Evolutionary conservation across 2,113 vertebrate species (phyloP).

Genomic region (Rissa tridactyla): DNA sequence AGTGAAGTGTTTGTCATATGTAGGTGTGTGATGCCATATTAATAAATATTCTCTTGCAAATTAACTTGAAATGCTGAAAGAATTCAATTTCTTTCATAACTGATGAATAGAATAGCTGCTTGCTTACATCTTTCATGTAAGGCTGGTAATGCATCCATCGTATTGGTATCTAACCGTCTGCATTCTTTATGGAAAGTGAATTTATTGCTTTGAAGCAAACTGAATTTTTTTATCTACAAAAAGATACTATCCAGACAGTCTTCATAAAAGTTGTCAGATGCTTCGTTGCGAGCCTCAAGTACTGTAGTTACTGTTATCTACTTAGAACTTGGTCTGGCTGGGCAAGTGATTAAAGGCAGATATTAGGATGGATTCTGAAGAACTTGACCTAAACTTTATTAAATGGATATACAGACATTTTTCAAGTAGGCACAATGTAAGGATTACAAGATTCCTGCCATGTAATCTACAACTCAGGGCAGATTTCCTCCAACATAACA

Average conservation of each 20-base stretch:
- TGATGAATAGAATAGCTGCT: background rate
- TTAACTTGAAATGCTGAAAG: background rate
- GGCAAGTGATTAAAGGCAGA: constrained; percentile 21
- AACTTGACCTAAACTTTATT: background rate
- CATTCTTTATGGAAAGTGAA: constrained; percentile 37
- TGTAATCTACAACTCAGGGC: background rate
- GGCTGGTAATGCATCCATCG: background rate
- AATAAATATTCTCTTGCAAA: background rate
- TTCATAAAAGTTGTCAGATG: background rate
- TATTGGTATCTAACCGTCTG: constrained; percentile 15
- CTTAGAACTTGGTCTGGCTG: background rate
- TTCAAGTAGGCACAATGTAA: background rate
- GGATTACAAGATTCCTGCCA: background rate
- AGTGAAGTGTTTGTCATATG: background rate
- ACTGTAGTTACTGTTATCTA: background rate
- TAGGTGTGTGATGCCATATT: background rate
- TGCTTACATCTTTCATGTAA: background rate
- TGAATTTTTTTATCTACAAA: constrained; percentile 8
- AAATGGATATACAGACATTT: background rate
- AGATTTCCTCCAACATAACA: background rate
- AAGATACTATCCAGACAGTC: background rate
- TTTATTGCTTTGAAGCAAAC: constrained; percentile 39
- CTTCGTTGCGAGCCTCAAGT: background rate
- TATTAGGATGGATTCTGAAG: background rate
- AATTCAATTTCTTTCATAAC: background rate